Evolutionary conservation across 2,113 vertebrate genomes (phyloP), one percentile per base, ranked within the genome.

Genomic region (Pithys albifrons): DNA sequence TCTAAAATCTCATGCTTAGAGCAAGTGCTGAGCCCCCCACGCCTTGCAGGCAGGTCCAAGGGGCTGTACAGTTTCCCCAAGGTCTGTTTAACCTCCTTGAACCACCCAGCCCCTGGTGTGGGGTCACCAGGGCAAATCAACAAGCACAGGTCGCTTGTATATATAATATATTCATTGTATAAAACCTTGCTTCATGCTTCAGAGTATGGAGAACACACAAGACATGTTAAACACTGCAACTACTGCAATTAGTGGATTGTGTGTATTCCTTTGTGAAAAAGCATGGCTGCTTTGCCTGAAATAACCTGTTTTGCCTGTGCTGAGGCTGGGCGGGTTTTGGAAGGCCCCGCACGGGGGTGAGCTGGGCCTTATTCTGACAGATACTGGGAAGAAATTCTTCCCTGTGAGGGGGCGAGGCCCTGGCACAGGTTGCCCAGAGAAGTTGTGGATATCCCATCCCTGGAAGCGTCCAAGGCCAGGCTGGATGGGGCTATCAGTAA

Each of bases 181-280:
- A 33, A 28, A 62, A 46, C 23, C 15, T 10, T 4, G 31, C 19
- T 22, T n/a, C 39, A 14, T 3, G 11, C 65, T 48, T 57, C 70
- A 22, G 33, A 37, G 35, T 7, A 41, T 0, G 3, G 52, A 52
- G n/a, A 62, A 61, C 23, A 29, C 0, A 0, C 20, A 7, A 29
- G 27, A 14, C 7, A 7, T 3, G 9, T 29, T 35, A 57, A 69
- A 37, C 7, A 5, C 19, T 43, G 46, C 31, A 9, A 16, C 43
- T 25, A 1, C 12, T 23, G 29, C 25, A 51, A 9, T 0, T 13
- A 31, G 39, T 3, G 39, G 35, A 12, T 52, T 55, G n/a, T 16
- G 28, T 19, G 28, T 19, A 17, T 48, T 51, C 29, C n/a, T 22
- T 7, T 8, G 27, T 29, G 41, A 35, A 57, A 58, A 64, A 41